Conservation (phyloP, 2,888 invertebrate genomes). For the Aelia acuminata region DNA sequence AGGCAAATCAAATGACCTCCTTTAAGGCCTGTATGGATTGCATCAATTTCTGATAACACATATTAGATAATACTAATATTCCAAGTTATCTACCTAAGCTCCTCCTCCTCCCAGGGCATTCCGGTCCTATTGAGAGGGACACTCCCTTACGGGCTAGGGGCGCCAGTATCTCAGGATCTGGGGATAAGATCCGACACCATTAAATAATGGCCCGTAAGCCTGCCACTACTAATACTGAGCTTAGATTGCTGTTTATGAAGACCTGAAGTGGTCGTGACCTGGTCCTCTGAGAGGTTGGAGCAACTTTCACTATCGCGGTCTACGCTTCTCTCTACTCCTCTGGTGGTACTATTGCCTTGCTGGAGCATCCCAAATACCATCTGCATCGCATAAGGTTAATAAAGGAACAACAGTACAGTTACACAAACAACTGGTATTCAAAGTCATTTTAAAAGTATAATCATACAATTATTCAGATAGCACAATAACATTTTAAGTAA, state of each 20-base stretch:
- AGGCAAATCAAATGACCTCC: not conserved
- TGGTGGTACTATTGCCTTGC: too few relatives aligned
- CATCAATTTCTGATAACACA: not conserved
- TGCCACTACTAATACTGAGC: not conserved
- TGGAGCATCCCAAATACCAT: too few relatives aligned
- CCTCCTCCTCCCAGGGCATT: not conserved
- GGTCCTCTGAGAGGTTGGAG: not conserved
- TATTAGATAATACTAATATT: not conserved
- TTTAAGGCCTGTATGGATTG: not conserved
- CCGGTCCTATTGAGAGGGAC: not conserved
- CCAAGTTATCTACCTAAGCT: not conserved
- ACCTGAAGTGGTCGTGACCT: conserved; percentile 1
- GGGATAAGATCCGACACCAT: not conserved
- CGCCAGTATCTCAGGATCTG: conserved; percentile 12
- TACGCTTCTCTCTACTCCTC: too few relatives aligned
- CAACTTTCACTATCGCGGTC: not conserved
- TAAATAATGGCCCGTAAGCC: not conserved
- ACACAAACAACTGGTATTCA: too few relatives aligned
- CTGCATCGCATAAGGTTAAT: too few relatives aligned
- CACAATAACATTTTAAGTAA: too few relatives aligned
- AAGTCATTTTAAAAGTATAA: too few relatives aligned
- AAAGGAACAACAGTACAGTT: too few relatives aligned
- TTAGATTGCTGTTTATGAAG: not conserved
- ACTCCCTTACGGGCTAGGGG: not conserved
- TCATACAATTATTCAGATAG: too few relatives aligned